Evolutionary conservation across 2,888 invertebrate species (phyloP).

Genomic region (Dynastes hyllus): DNA sequence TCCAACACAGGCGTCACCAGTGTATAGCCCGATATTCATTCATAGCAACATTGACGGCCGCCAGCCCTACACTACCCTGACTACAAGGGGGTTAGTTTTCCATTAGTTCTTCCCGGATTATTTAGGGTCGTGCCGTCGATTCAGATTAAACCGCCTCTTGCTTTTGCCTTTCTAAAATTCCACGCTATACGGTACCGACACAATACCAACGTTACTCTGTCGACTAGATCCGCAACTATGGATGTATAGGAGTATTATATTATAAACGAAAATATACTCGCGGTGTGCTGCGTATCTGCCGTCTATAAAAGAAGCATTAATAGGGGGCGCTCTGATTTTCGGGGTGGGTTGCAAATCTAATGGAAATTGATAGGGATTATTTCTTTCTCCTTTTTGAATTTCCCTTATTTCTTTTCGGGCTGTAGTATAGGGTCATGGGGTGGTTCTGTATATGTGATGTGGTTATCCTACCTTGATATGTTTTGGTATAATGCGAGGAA

Average conservation of each 20-base stretch:
- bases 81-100: conserved; percentile 62
- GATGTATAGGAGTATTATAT: no score
- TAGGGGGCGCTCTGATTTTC: conserved; percentile 58
- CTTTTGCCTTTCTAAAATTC: conserved; percentile 50
- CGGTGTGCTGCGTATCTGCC: conserved; percentile 12
- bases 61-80: background rate
- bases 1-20: background rate
- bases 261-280: no score
- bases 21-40: background rate
- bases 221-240: background rate
- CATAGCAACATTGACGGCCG: background rate
- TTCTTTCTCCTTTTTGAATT: conserved; percentile 2
- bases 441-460: no score
- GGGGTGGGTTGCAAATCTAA: conserved; percentile 56
- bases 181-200: background rate
- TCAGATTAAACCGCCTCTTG: conserved; percentile 64
- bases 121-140: conserved; percentile 66
- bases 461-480: no score
- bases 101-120: conserved; percentile 64
- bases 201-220: background rate
- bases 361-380: conserved; percentile 58
- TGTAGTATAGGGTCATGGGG: no score
- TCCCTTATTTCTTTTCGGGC: no score
- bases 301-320: conserved; percentile 62
- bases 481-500: no score